A percentile compares a stretch with the other conserved stretches of the same genome.
phyloP scores from a whole-genome alignment of 2,113 vertebrate genomes.

The Melanostigma gelatinosum region DNA sequence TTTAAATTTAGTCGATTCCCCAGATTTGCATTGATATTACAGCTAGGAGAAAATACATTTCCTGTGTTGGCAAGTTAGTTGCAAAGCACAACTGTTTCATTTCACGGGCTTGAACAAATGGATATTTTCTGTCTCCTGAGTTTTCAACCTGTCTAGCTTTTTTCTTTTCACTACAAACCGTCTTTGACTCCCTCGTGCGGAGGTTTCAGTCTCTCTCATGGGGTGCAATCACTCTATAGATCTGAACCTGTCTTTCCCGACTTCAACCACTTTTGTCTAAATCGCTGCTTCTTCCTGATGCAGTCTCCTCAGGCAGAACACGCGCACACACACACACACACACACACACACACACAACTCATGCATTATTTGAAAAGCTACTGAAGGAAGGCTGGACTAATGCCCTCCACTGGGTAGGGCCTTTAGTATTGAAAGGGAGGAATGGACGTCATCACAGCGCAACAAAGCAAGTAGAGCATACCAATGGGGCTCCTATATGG shows the following conservation, averaged over 20 bases:
- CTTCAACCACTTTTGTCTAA: slow-evolving; percentile 30
- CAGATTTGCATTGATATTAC: not conserved
- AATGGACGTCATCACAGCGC: slow-evolving; percentile 21
- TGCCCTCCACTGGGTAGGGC: slow-evolving; percentile 3
- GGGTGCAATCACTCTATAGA: slow-evolving; percentile 40
- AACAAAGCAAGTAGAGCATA: slow-evolving; percentile 46
- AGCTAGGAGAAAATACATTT: not conserved
- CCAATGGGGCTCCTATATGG: not conserved
- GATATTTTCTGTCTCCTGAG: slow-evolving; percentile 11
- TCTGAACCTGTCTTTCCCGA: slow-evolving; percentile 12
- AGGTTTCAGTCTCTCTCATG: slow-evolving; percentile 32
- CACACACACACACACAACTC: slow-evolving; percentile 13
- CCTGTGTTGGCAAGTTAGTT: not conserved
- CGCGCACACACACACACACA: not conserved
- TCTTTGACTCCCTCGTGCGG: slow-evolving; percentile 9
- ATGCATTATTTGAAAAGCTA: slow-evolving; percentile 34
- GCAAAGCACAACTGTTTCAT: slow-evolving; percentile 1
- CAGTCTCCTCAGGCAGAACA: slow-evolving; percentile 23
- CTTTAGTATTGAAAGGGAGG: slow-evolving; percentile 5
- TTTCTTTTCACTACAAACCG: not conserved
- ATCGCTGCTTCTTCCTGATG: slow-evolving; percentile 26
- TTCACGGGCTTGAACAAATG: slow-evolving; percentile 6
- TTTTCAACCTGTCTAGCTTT: slow-evolving; percentile 11
- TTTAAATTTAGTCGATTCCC: not conserved
- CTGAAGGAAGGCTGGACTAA: not conserved